These are phyloP conservation scores for Lasioglossum zephyrum DNA, from an alignment of 2,888 invertebrate genomes.

Conservation along the genomic window DNA sequence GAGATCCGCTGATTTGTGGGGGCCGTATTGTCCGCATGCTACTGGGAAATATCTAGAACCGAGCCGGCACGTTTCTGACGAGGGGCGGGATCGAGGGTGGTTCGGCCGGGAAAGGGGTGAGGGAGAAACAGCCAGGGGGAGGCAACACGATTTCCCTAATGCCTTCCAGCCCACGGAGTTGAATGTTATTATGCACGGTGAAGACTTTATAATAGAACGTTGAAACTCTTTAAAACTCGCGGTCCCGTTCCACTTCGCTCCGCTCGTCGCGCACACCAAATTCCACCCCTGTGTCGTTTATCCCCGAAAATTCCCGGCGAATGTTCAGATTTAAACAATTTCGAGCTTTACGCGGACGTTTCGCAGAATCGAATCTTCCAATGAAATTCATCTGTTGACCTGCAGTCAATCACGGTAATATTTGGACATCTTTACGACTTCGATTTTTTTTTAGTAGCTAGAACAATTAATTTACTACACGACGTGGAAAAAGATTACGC, in stretches of 20 bases:
- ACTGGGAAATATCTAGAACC: conserved; percentile 22
- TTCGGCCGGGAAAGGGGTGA: conserved; percentile 45
- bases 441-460: too few relatives aligned
- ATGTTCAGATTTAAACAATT: conserved; percentile 24
- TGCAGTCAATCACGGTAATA: not conserved
- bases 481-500: too few relatives aligned
- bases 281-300: not conserved
- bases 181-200: conserved; percentile 83
- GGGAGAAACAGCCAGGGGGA: conserved; percentile 53
- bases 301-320: not conserved
- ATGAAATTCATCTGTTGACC: not conserved
- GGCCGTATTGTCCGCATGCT: conserved; percentile 57
- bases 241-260: conserved; percentile 22
- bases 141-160: conserved; percentile 82
- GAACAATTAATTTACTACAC: too few relatives aligned
- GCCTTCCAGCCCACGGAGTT: conserved; percentile 82
- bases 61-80: conserved; percentile 7
- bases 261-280: not conserved
- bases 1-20: conserved; percentile 59
- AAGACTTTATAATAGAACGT: conserved; percentile 83
- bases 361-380: not conserved
- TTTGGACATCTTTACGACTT: not conserved
- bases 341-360: conserved; percentile 1
- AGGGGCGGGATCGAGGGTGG: not conserved
- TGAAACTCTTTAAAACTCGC: conserved; percentile 82